Evolutionary conservation across 1,140 invertebrate genomes (phyloP).

Genomic region (Medauroidea extradentata): DNA sequence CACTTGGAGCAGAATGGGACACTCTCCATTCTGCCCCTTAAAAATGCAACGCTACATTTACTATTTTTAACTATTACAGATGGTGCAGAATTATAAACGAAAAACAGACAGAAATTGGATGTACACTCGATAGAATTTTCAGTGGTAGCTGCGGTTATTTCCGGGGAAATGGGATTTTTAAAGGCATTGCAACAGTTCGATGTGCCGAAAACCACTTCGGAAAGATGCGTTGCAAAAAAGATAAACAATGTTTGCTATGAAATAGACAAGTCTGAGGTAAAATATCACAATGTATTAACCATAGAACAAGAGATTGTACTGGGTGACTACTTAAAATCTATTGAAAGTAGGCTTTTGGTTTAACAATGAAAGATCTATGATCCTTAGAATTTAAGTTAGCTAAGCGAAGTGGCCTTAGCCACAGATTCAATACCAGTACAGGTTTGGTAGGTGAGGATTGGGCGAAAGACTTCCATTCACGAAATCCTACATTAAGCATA

Average conservation of each 20-base stretch:
- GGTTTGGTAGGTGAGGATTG: conserved; percentile 1
- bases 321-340: neutral
- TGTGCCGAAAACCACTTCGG: conserved; percentile 28
- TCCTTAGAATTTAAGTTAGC: conserved; percentile 27
- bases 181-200: conserved; percentile 29
- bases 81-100: conserved; percentile 44
- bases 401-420: conserved; percentile 22
- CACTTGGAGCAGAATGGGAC: too few species aligned
- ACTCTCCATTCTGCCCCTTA: too few species aligned
- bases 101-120: conserved; percentile 47
- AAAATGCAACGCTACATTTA: too few species aligned
- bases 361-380: conserved; percentile 21
- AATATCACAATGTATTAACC: too few species aligned
- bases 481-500: neutral
- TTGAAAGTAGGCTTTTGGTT: conserved; percentile 25
- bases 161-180: conserved; percentile 48
- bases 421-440: conserved; percentile 21
- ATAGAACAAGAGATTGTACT: too few species aligned
- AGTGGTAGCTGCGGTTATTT: conserved; percentile 45
- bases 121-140: conserved; percentile 46
- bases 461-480: conserved; percentile 7
- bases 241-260: too few species aligned
- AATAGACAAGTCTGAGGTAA: too few species aligned
- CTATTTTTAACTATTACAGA: neutral
- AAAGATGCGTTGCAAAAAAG: conserved; percentile 23